phyloP scores from a whole-genome alignment of 2,888 invertebrate species.

The Uloborus plumipes region DNA sequence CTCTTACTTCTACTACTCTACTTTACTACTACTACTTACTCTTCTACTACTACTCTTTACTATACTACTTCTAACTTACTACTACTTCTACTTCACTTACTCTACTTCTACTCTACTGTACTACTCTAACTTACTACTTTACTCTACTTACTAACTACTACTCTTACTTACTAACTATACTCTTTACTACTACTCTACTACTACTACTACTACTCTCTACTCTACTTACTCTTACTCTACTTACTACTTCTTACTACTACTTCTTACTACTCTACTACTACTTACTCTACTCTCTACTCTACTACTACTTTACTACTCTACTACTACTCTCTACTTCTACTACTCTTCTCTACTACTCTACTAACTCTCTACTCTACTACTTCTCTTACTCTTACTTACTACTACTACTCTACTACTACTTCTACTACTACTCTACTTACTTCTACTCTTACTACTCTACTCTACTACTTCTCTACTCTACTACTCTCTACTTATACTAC shows the following conservation, averaged over 20 bases:
- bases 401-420: background rate
- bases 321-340: background rate
- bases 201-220: too few species aligned
- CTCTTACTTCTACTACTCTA: background rate
- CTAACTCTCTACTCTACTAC: background rate
- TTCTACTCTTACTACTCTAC: slow-evolving; percentile 1
- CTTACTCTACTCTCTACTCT: background rate
- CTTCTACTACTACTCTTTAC: background rate
- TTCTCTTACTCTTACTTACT: background rate
- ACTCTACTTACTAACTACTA: background rate
- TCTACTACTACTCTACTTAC: background rate
- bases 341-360: background rate
- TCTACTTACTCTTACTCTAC: background rate
- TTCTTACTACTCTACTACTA: background rate
- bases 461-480: background rate
- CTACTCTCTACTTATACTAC: background rate
- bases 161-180: background rate
- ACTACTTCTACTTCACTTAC: background rate
- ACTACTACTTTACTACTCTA: background rate
- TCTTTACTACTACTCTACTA: background rate
- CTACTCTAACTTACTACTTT: background rate
- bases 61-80: background rate
- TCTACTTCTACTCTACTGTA: background rate
- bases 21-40: background rate
- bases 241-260: background rate